A percentile compares a stretch with the other conserved stretches of the same genome.
These are phyloP conservation scores for Neuroterus valhalla DNA, from an alignment of 1,140 invertebrate genomes.

Conservation along the genomic window DNA sequence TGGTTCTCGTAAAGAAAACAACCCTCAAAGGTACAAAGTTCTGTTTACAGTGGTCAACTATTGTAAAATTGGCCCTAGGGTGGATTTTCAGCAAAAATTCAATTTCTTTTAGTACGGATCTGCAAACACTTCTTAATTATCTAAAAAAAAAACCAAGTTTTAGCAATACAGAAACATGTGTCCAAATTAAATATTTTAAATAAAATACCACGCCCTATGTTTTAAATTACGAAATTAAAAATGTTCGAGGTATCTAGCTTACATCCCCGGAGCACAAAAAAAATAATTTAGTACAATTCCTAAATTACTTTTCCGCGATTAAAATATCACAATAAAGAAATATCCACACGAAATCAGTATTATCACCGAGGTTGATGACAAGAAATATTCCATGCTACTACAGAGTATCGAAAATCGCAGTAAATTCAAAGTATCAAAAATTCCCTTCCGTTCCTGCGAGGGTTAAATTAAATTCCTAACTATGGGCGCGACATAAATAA, in stretches of 20 bases:
- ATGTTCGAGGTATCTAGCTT: too few relatives aligned
- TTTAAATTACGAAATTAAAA: too few relatives aligned
- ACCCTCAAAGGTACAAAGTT: constrained; percentile 6
- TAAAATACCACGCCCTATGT: too few relatives aligned
- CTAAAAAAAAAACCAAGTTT: too few relatives aligned
- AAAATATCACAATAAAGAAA: background rate
- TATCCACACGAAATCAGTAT: background rate
- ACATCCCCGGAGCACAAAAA: too few relatives aligned
- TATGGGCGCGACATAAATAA: constrained; percentile 4
- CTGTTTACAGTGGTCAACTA: background rate
- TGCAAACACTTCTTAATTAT: too few relatives aligned
- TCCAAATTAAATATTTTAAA: too few relatives aligned
- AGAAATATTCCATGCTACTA: too few relatives aligned
- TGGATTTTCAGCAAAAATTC: background rate
- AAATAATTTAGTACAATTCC: too few relatives aligned
- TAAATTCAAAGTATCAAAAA: background rate
- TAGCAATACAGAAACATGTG: too few relatives aligned
- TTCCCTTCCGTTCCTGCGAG: constrained; percentile 5
- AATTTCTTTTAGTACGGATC: background rate
- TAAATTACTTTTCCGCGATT: too few relatives aligned
- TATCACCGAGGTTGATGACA: background rate
- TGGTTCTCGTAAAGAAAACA: background rate
- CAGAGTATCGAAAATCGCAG: background rate
- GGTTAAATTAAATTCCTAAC: constrained; percentile 19
- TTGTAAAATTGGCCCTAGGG: background rate